Evolutionary conservation across 1,140 invertebrate genomes (phyloP), one percentile per base, ranked within the genome.

Genomic region (Tribolium madens): DNA sequence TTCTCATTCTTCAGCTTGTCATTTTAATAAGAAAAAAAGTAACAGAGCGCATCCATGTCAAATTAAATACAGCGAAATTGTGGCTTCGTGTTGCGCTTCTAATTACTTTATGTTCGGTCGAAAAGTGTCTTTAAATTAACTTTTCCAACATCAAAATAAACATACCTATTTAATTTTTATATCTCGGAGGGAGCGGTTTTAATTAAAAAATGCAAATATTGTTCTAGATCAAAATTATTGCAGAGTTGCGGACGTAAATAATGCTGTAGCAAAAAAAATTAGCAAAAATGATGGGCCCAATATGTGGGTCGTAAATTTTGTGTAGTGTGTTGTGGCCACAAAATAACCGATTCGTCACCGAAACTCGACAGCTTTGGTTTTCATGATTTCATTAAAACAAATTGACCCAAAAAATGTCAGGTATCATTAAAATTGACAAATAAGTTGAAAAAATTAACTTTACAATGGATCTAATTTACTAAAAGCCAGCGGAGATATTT

Each of bases 21-120:
- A 64, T 64, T 64, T 64, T 64, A 64, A 64, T 64, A 64, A 64
- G 57, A 14, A 64, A 64, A 64, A 64, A 64, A 64, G 21, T 64
- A 64, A 64, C 57, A 64, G 57, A 18, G 26, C 26, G 31, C 26
- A 64, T 64, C 57, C 57, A 64, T 64, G 57, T 33, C 21, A 64
- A 64, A 64, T 64, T 64, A 64, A 64, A 64, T 33, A 14, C 57
- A 5, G 57, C 12, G 12, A 14, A 64, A 64, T 64, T 64, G 57
- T 33, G 26, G 26, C 26, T 64, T 12, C 26, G 57, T 57, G 57
- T 64, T 64, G 57, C 17, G n/a, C 26, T 64, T 64, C 26, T 64
- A 64, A 64, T 64, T 64, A 33, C 26, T 31, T 31, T 33, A 64
- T 33, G 26, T 64, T 64, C 57, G 31, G 26, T 33, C 57, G 31